Conservation (phyloP, 2,888 invertebrate genomes). For the Sialis fuliginosa region DNA sequence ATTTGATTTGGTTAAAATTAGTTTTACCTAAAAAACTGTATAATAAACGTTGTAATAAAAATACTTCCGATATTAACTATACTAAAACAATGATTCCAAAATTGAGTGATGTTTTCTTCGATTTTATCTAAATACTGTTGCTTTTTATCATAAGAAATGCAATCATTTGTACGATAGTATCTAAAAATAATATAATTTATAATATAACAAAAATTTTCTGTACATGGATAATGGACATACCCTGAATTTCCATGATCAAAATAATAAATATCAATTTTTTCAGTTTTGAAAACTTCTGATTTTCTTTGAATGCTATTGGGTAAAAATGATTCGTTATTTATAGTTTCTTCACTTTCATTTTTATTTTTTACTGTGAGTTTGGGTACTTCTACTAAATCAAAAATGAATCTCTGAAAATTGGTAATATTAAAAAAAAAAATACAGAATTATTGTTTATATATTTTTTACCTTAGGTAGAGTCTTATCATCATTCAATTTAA, state of each 20-base stretch:
- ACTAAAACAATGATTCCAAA: slow-evolving; percentile 52
- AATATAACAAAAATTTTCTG: background rate
- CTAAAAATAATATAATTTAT: slow-evolving; percentile 16
- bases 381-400: slow-evolving; percentile 21
- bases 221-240: slow-evolving; percentile 23
- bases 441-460: background rate
- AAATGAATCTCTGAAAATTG: slow-evolving; percentile 19
- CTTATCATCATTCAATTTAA: slow-evolving; percentile 11
- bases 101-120: slow-evolving; percentile 36
- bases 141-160: slow-evolving; percentile 35
- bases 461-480: slow-evolving; percentile 12
- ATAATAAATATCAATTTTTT: slow-evolving; percentile 43
- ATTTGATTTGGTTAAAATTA: too few relatives aligned
- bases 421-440: too few relatives aligned
- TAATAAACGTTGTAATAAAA: slow-evolving; percentile 38
- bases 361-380: background rate
- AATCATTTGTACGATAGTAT: slow-evolving; percentile 43
- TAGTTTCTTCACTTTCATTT: background rate
- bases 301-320: background rate
- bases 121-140: slow-evolving; percentile 39
- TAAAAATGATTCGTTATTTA: background rate
- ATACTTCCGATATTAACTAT: slow-evolving; percentile 38
- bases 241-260: slow-evolving; percentile 49
- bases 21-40: slow-evolving; percentile 34
- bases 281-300: slow-evolving; percentile 9